Evolutionary conservation across 1,140 invertebrate species (phyloP), one percentile per base, ranked within the genome.

Genomic region (Hermatobates lingyangjiaoensis): DNA sequence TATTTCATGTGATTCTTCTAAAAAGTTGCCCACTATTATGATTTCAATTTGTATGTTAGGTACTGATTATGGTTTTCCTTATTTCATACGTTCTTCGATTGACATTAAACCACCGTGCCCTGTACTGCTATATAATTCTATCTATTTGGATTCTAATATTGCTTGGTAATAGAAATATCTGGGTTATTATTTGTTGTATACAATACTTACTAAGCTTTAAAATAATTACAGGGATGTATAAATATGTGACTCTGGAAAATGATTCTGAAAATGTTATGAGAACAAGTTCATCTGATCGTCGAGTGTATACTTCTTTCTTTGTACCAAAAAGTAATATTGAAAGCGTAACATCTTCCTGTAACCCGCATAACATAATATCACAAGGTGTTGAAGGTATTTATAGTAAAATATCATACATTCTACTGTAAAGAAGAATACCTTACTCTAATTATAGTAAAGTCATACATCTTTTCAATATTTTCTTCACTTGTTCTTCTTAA

Each of bases 101-200:
- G 56, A 77, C 76, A 7, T 76, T 77, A 54, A 79, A 83, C 59
- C 78, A 81, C 62, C 69, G 78, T 58, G 79, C 81, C 30, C 73
- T 83, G 58, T 81, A 83, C 60, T 84, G 81, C 64, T 84, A 84
- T 63, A 61, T 83, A 51, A 71, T 82, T 26, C 73, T 84, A 63
- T 83, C 77, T 64, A 59, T 83, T 39, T 85, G 81, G 82, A 83
- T 85, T 57, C 77, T 83, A 61, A 69, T 84, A 38, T 66, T 84
- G 1, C 74, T 84, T 44, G 79, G 77, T 53, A 81, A 80, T 75
- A 58, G 66, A 63, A 5, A n/a, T 4, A 54, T 28, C 10, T 23
- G 18, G 7, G 10, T 55, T 48, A 24, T 38, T 20, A 12, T 47
- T 7, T 54, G 24, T 50, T 15, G 24, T 15, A 10, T 44, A 44